Conservation (phyloP, 92 coral and sea anemone species). For the Epizoanthus ramosus region DNA sequence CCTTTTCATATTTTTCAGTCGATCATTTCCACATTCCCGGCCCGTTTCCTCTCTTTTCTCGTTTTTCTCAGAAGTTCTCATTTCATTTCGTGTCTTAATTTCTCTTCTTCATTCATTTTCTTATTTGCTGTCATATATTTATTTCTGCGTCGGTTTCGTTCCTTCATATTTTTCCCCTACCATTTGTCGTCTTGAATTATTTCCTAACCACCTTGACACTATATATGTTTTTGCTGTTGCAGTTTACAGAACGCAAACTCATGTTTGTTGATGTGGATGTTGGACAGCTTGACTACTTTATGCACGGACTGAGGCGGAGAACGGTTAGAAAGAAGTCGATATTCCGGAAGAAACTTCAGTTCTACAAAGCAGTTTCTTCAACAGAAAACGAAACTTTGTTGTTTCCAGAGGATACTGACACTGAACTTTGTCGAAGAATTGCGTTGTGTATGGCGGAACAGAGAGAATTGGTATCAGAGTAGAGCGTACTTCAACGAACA, state of each 20-base stretch:
- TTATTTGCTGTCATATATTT: too few relatives aligned
- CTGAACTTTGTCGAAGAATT: slow-evolving; percentile 82
- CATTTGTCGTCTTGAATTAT: neutral
- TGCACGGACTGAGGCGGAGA: slow-evolving; percentile 79
- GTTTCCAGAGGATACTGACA: slow-evolving; percentile 76
- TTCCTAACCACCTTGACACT: neutral
- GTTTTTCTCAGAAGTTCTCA: too few relatives aligned
- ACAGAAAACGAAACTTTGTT: slow-evolving; percentile 85
- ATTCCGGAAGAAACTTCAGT: slow-evolving; percentile 80
- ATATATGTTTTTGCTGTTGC: neutral
- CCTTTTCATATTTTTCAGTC: neutral
- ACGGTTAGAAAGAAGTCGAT: slow-evolving; percentile 80
- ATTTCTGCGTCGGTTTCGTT: too few relatives aligned
- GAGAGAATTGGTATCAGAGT: slow-evolving; percentile 31
- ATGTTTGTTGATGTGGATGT: slow-evolving; percentile 82
- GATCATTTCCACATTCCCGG: neutral
- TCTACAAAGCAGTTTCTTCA: slow-evolving; percentile 79
- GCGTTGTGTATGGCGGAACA: slow-evolving; percentile 69
- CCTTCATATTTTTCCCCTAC: neutral
- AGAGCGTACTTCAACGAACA: neutral
- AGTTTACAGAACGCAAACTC: slow-evolving; percentile 69
- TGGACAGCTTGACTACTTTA: slow-evolving; percentile 83
- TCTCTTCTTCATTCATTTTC: too few relatives aligned
- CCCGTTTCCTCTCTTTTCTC: neutral
- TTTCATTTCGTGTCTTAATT: too few relatives aligned